phyloP scores from a whole-genome alignment of 2,797 vertebrate genomes.

The Hemibagrus guttatus region DNA sequence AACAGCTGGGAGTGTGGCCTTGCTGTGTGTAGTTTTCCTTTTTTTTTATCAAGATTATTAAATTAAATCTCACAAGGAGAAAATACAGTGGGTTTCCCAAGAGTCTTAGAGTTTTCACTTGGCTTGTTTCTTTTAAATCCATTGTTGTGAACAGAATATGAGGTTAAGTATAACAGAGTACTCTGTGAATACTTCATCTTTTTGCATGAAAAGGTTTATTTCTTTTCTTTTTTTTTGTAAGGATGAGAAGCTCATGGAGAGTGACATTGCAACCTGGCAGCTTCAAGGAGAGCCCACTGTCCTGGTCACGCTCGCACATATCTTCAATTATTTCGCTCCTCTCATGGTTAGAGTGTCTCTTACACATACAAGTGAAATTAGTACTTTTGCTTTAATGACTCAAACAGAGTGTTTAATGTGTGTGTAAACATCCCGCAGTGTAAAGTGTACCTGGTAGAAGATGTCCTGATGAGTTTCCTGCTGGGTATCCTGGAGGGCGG shows the following conservation, averaged over 20 bases:
- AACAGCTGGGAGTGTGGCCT: background rate
- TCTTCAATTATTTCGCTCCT: constrained; percentile 92
- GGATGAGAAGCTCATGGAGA: constrained; percentile 87
- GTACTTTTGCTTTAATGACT: background rate
- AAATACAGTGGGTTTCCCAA: background rate
- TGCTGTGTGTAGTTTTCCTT: background rate
- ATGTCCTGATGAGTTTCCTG: constrained; percentile 93
- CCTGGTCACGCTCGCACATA: constrained; percentile 86
- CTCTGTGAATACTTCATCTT: background rate
- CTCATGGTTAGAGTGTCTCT: constrained; percentile 80
- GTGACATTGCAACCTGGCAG: constrained; percentile 79
- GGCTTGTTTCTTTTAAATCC: background rate
- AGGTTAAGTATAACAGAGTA: background rate
- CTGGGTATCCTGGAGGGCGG: constrained; percentile 86
- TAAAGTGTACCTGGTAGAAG: constrained; percentile 95
- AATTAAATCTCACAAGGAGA: background rate
- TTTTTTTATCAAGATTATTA: background rate
- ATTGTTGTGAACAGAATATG: background rate
- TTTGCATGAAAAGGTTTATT: background rate
- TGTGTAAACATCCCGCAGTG: constrained; percentile 72
- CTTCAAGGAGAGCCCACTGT: constrained; percentile 88
- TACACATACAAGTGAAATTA: background rate
- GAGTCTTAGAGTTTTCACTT: background rate
- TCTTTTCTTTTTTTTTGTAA: constrained; percentile 58
- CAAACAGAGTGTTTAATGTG: background rate